phyloP scores from a whole-genome alignment of 2,888 invertebrate species.

The Agrilus biguttatus region DNA sequence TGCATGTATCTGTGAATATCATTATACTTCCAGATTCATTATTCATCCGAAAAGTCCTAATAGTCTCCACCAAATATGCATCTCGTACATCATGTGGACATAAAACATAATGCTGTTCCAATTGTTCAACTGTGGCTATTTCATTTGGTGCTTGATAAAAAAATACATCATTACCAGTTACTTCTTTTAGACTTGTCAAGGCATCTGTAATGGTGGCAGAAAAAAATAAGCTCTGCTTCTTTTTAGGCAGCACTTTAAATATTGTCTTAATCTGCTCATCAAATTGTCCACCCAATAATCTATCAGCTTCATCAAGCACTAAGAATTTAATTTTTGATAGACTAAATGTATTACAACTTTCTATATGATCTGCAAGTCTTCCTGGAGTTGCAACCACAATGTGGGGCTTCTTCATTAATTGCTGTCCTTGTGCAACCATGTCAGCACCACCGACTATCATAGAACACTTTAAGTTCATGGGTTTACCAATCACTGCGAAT shows the following conservation, averaged over 20 bases:
- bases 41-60: slow-evolving; percentile 59
- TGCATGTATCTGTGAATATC: slow-evolving; percentile 93
- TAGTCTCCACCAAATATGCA: slow-evolving; percentile 74
- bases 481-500: slow-evolving; percentile 81
- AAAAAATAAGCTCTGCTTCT: slow-evolving; percentile 78
- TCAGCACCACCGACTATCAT: slow-evolving; percentile 93
- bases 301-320: slow-evolving; percentile 95
- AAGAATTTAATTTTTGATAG: slow-evolving; percentile 69
- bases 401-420: slow-evolving; percentile 75
- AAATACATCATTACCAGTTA: slow-evolving; percentile 39
- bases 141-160: slow-evolving; percentile 57
- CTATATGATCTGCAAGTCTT: slow-evolving; percentile 81
- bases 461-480: slow-evolving; percentile 66
- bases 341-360: slow-evolving; percentile 71
- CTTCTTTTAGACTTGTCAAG: slow-evolving; percentile 49
- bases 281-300: slow-evolving; percentile 64
- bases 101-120: slow-evolving; percentile 84
- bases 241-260: slow-evolving; percentile 58
- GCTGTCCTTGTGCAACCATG: slow-evolving; percentile 76
- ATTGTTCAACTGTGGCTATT: slow-evolving; percentile 70
- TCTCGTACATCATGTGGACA: slow-evolving; percentile 86
- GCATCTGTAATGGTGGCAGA: slow-evolving; percentile 92
- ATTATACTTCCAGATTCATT: slow-evolving; percentile 73
- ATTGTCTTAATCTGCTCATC: slow-evolving; percentile 71
- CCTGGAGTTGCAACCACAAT: slow-evolving; percentile 96